Evolutionary conservation across 2,113 vertebrate species (phyloP).

Genomic region (Diadophis punctatus): DNA sequence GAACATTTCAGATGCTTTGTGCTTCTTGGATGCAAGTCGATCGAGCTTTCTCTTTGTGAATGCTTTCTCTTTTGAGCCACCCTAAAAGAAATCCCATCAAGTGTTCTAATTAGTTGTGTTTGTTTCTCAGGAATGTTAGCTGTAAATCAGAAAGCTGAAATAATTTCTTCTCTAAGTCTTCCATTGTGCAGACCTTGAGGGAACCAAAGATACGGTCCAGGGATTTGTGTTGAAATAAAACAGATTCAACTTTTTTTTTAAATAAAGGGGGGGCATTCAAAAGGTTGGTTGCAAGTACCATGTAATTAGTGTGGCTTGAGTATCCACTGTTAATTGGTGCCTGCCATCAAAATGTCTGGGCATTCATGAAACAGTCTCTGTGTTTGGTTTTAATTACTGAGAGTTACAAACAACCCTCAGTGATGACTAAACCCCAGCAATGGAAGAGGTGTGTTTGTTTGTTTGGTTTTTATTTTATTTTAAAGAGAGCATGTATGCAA

Average conservation of each 20-base stretch:
- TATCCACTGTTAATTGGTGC: constrained; percentile 37
- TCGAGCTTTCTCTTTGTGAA: background rate
- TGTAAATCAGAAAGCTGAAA: constrained; percentile 1
- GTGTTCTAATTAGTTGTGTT: background rate
- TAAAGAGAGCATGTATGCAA: background rate
- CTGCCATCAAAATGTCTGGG: constrained; percentile 27
- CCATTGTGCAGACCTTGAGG: background rate
- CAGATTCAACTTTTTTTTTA: constrained; percentile 32
- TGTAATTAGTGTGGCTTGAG: constrained; percentile 47
- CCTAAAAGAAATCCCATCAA: background rate
- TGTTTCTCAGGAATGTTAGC: background rate
- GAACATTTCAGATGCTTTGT: background rate
- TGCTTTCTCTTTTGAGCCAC: background rate
- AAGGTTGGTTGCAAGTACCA: constrained; percentile 53
- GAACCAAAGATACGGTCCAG: background rate
- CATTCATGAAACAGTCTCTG: constrained; percentile 33
- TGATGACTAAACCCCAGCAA: constrained; percentile 48
- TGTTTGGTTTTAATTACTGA: constrained; percentile 59
- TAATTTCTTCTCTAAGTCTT: background rate
- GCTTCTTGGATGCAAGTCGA: background rate
- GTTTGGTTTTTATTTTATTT: background rate
- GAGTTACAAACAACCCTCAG: constrained; percentile 49
- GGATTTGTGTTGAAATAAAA: constrained; percentile 25
- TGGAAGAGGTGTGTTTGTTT: background rate
- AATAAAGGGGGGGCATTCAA: constrained; percentile 49